These are phyloP conservation scores for Stenichneumon culpator DNA, from an alignment of 2,888 invertebrate genomes.

Conservation along the genomic window DNA sequence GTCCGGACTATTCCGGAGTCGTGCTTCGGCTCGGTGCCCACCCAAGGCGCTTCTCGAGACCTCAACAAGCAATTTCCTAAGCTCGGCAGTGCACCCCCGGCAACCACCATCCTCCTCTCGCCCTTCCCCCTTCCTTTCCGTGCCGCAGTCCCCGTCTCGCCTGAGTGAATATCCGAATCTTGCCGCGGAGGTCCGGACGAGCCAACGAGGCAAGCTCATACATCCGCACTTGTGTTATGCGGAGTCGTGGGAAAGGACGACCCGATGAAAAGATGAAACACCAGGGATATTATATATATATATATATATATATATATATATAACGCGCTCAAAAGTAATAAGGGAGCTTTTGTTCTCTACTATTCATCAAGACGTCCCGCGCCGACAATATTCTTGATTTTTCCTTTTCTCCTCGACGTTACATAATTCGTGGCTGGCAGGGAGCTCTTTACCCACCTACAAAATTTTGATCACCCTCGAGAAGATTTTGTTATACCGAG, in stretches of 20 bases:
- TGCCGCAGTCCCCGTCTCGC: constrained; percentile 25
- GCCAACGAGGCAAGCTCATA: constrained; percentile 62
- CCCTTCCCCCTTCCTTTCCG: not conserved
- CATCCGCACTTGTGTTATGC: constrained; percentile 10
- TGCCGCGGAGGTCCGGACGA: constrained; percentile 48
- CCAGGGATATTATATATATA: not conserved
- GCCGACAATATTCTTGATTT: constrained; percentile 2
- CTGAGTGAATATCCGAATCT: constrained; percentile 70
- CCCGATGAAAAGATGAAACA: constrained; percentile 31
- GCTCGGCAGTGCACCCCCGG: constrained; percentile 55
- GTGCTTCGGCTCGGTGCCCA: constrained; percentile 46
- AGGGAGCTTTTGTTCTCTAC: constrained; percentile 38
- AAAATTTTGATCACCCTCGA: not conserved
- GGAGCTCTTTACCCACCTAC: not conserved
- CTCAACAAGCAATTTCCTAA: constrained; percentile 74
- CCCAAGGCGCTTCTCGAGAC: constrained; percentile 62
- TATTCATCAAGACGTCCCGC: constrained; percentile 1
- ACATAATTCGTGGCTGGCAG: not conserved
- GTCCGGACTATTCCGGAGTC: constrained; percentile 35
- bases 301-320: not conserved
- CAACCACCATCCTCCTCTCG: constrained; percentile 4
- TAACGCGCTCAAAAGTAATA: constrained; percentile 29
- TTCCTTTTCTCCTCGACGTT: constrained; percentile 6
- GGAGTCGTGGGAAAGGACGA: constrained; percentile 25
- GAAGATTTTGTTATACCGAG: not conserved